Percentiles rank a stretch among this genome's conserved stretches.
phyloP scores from a whole-genome alignment of 1,140 invertebrate genomes.

The Macrostomum lignano region DNA sequence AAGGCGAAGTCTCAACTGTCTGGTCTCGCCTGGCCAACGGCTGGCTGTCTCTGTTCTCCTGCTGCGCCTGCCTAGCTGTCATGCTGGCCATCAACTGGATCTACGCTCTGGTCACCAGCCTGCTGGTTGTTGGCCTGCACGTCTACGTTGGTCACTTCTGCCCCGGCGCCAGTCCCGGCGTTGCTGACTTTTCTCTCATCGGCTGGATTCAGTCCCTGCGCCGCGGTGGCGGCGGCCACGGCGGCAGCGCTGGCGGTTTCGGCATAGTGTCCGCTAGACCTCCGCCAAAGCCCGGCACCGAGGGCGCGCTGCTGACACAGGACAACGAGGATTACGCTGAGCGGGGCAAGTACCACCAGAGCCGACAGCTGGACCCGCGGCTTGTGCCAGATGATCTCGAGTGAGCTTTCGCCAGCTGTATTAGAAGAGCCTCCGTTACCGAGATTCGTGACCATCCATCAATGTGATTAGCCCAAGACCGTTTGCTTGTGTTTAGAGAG shows the following conservation, averaged over 20 bases:
- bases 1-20: too few species aligned
- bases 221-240: not conserved
- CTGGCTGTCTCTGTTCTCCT: too few species aligned
- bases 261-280: not conserved
- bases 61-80: too few species aligned
- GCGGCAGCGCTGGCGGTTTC: not conserved
- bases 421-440: too few species aligned
- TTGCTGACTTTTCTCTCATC: conserved; percentile 12
- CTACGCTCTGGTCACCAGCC: conserved; percentile 51
- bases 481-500: too few species aligned
- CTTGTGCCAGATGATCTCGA: too few species aligned
- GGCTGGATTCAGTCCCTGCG: not conserved
- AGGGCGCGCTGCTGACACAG: conserved; percentile 55
- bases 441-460: too few species aligned
- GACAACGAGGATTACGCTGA: conserved; percentile 74
- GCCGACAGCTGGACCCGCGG: too few species aligned
- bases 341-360: conserved; percentile 65
- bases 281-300: not conserved
- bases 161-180: conserved; percentile 64
- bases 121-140: conserved; percentile 52
- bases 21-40: too few species aligned
- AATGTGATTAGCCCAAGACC: too few species aligned
- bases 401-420: too few species aligned
- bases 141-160: conserved; percentile 70
- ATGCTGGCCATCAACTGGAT: conserved; percentile 75